These are phyloP conservation scores for Drosophila ezoana DNA, from an alignment of 2,888 invertebrate genomes.

Conservation along the genomic window DNA sequence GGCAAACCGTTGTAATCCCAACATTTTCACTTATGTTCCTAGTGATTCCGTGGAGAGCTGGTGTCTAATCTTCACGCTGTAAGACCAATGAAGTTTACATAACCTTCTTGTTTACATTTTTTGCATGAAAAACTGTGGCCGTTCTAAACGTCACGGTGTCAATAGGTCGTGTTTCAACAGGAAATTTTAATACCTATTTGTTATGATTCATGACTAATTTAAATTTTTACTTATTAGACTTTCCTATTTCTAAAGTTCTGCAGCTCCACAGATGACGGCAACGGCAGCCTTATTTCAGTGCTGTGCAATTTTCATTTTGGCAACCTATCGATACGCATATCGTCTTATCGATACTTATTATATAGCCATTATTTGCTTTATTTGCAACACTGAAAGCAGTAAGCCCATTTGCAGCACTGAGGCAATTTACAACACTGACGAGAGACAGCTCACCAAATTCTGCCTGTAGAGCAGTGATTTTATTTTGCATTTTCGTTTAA, in stretches of 20 bases:
- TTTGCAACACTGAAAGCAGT: slow-evolving; percentile 1
- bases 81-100: slow-evolving; percentile 82
- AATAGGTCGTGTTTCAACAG: not conserved
- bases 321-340: slow-evolving; percentile 8
- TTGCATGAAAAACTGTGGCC: not conserved
- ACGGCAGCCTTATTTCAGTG: slow-evolving; percentile 48
- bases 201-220: slow-evolving; percentile 24
- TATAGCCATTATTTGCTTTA: too few species aligned
- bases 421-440: slow-evolving; percentile 49
- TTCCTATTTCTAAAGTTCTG: slow-evolving; percentile 48
- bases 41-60: slow-evolving; percentile 23
- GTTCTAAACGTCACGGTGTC: not conserved
- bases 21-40: slow-evolving; percentile 74
- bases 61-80: slow-evolving; percentile 66
- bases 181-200: not conserved
- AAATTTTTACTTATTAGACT: slow-evolving; percentile 34
- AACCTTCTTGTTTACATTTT: slow-evolving; percentile 82
- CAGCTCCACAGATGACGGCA: slow-evolving; percentile 62
- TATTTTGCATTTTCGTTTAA: slow-evolving; percentile 72
- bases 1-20: slow-evolving; percentile 82
- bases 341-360: slow-evolving; percentile 9
- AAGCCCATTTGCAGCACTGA: slow-evolving; percentile 22
- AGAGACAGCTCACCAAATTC: slow-evolving; percentile 76
- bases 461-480: slow-evolving; percentile 71
- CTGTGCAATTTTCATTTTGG: not conserved